These are phyloP conservation scores for Gallinago solitaria DNA, from an alignment of 2,797 vertebrate genomes.

Conservation along the genomic window DNA sequence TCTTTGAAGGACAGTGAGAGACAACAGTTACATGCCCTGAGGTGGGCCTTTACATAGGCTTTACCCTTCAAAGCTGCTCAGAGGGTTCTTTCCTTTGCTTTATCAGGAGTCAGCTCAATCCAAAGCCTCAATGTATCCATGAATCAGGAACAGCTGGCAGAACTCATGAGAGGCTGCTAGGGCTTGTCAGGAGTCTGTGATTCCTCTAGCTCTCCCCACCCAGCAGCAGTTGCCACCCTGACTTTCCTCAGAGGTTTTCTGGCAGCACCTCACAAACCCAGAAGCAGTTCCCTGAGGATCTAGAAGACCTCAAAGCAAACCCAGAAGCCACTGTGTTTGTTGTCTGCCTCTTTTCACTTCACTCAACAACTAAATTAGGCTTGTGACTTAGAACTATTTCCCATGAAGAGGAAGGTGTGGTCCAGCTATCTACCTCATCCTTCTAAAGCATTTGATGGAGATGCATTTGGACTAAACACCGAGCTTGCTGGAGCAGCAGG, in stretches of 20 bases:
- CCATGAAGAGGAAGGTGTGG: not conserved
- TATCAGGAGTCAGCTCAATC: not conserved
- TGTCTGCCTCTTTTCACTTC: not conserved
- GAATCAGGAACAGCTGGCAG: not conserved
- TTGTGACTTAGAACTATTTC: not conserved
- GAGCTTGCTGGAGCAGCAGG: not conserved
- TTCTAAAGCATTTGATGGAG: not conserved
- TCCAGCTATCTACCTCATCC: not conserved
- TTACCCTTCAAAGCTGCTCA: not conserved
- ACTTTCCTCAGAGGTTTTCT: not conserved
- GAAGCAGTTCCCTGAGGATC: not conserved
- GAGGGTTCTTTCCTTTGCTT: not conserved
- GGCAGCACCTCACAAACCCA: not conserved
- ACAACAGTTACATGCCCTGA: not conserved
- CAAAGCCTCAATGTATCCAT: not conserved
- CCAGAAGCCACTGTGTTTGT: not conserved
- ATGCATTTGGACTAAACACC: rapidly evolving
- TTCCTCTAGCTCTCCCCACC: not conserved
- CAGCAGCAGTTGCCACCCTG: not conserved
- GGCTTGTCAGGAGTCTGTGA: not conserved
- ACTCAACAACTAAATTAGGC: not conserved
- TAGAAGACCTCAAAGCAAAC: not conserved
- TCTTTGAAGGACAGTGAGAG: not conserved
- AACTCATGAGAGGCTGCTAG: not conserved
- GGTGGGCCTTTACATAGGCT: not conserved